Evolutionary conservation across 2,113 vertebrate genomes (phyloP).

Genomic region (Podocnemis expansa): DNA sequence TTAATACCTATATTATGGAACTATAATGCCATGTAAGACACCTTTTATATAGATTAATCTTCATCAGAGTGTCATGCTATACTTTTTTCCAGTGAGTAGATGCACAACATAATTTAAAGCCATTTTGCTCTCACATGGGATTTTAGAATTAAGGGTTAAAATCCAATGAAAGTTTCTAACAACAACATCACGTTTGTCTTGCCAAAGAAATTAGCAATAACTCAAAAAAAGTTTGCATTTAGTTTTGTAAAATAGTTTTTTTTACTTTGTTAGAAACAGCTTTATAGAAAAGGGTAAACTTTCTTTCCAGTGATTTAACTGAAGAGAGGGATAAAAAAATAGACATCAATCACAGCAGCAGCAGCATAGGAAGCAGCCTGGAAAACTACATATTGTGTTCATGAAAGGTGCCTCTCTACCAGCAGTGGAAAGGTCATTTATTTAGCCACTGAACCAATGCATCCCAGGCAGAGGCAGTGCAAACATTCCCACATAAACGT

Average conservation of each 20-base stretch:
- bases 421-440: neutral
- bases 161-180: neutral
- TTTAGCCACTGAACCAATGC: neutral
- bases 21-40: neutral
- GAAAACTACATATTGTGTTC: neutral
- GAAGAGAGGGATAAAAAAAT: neutral
- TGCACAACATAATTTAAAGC: neutral
- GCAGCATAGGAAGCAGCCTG: neutral
- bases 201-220: neutral
- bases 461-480: neutral
- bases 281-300: neutral
- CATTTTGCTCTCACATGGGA: neutral
- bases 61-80: neutral
- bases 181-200: neutral
- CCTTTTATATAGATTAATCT: neutral
- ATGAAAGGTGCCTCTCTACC: neutral
- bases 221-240: neutral
- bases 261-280: neutral
- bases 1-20: neutral
- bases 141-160: neutral
- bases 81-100: neutral
- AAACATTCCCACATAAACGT: neutral
- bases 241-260: neutral
- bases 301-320: neutral
- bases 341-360: no score